Percentiles rank a stretch among this genome's conserved stretches.
Evolutionary conservation across 1,140 invertebrate species (phyloP).

Genomic region (Heliconius congener): DNA sequence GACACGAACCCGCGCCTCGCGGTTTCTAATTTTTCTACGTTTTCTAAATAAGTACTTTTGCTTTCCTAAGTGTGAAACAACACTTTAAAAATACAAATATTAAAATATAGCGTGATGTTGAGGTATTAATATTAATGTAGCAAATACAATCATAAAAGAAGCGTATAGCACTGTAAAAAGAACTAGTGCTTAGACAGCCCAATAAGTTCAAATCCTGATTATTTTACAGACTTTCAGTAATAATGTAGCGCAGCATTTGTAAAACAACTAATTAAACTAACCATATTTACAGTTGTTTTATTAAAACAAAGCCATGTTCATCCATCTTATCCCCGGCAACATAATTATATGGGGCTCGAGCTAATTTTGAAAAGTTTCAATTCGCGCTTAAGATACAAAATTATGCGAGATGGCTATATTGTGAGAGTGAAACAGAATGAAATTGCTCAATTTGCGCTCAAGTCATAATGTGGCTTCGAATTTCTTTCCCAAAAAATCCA

Average conservation of each 20-base stretch:
- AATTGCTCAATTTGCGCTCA: conserved; percentile 78
- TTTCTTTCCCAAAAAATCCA: conserved; percentile 78
- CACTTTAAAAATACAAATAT: too few relatives aligned
- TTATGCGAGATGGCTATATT: conserved; percentile 57
- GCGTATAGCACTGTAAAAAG: too few relatives aligned
- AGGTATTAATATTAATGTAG: too few relatives aligned
- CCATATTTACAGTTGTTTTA: background rate
- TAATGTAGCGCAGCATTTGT: too few relatives aligned
- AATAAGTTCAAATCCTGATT: background rate
- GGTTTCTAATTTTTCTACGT: too few relatives aligned
- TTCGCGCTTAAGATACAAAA: conserved; percentile 51
- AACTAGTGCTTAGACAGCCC: too few relatives aligned
- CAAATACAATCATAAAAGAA: too few relatives aligned
- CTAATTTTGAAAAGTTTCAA: conserved; percentile 45
- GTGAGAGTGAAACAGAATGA: conserved; percentile 58
- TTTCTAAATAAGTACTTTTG: too few relatives aligned
- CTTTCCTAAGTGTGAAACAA: too few relatives aligned
- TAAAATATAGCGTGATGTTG: too few relatives aligned
- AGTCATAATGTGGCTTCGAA: conserved; percentile 66
- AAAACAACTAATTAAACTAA: background rate
- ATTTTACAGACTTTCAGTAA: too few relatives aligned
- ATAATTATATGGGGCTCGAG: conserved; percentile 35
- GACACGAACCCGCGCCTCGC: too few relatives aligned
- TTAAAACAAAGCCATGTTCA: conserved; percentile 1
- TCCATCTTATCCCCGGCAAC: conserved; percentile 26